These are phyloP conservation scores for Diceros bicornis DNA, from an alignment of 2,797 vertebrate genomes.

Conservation along the genomic window DNA sequence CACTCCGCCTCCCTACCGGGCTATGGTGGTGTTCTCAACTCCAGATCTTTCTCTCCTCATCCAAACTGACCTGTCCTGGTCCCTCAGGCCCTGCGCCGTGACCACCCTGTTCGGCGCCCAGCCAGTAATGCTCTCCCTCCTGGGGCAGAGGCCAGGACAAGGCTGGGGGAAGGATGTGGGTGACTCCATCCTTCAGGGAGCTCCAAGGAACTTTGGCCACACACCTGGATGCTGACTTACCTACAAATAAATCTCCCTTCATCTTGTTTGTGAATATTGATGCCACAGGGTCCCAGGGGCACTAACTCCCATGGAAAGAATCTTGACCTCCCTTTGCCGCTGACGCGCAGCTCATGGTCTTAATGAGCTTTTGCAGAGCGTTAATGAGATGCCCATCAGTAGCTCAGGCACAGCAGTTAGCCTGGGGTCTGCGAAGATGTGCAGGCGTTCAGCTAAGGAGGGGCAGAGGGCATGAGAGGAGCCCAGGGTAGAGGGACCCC, in stretches of 20 bases:
- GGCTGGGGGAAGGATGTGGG: neutral
- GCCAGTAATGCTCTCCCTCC: neutral
- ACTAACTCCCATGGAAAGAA: neutral
- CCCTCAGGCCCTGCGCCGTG: neutral
- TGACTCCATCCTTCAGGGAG: no score
- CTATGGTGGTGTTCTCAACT: neutral
- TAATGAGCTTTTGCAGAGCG: neutral
- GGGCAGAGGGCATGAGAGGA: accelerated
- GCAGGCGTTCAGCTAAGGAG: neutral
- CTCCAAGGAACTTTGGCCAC: neutral
- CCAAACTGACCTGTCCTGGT: neutral
- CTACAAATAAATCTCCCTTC: neutral
- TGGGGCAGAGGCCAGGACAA: neutral
- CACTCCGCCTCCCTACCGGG: neutral
- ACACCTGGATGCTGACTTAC: neutral
- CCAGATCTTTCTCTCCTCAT: neutral
- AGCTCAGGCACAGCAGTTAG: neutral
- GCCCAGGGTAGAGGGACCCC: no score
- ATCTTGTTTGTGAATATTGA: neutral
- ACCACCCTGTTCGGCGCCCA: neutral
- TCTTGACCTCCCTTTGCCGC: constrained; percentile 50
- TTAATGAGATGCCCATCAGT: constrained; percentile 28
- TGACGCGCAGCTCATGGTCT: neutral
- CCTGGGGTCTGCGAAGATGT: neutral
- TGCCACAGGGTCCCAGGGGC: constrained; percentile 9